A percentile compares a stretch with the other conserved stretches of the same genome.
Evolutionary conservation across 2,888 invertebrate genomes (phyloP).

Genomic region (Salpingus planirostris): DNA sequence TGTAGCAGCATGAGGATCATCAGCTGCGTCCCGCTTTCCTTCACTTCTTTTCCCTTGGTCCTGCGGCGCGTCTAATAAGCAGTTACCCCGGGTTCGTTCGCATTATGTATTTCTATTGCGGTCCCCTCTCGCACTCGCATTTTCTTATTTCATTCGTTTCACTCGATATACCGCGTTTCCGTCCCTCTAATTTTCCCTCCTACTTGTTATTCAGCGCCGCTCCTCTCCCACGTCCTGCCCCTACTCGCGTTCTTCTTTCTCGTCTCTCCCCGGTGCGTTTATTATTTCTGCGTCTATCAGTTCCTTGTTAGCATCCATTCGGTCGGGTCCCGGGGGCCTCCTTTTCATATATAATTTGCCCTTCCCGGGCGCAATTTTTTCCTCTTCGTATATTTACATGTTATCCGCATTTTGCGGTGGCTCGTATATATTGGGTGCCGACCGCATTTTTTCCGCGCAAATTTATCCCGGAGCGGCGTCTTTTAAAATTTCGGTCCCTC

Average conservation of each 20-base stretch:
- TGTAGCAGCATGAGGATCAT: slow-evolving; percentile 18
- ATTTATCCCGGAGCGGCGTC: slow-evolving; percentile 21
- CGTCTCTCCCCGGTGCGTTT: slow-evolving; percentile 24
- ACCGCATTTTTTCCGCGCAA: slow-evolving; percentile 24
- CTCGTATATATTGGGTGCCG: slow-evolving; percentile 17
- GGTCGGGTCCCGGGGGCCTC: slow-evolving; percentile 21
- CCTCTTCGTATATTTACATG: slow-evolving; percentile 32
- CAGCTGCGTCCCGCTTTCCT: no score
- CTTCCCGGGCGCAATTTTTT: slow-evolving; percentile 16
- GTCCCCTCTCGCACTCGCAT: slow-evolving; percentile 15
- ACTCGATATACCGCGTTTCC: slow-evolving; percentile 29
- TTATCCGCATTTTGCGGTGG: slow-evolving; percentile 25
- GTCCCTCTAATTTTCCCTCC: slow-evolving; percentile 29
- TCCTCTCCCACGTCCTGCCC: slow-evolving; percentile 18
- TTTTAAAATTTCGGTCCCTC: slow-evolving; percentile 6
- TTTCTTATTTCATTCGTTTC: slow-evolving; percentile 28
- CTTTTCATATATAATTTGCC: slow-evolving; percentile 32
- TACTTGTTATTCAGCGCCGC: slow-evolving; percentile 35
- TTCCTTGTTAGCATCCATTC: slow-evolving; percentile 36
- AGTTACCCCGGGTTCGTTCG: no score
- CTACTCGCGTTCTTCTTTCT: slow-evolving; percentile 17
- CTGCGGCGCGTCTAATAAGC: no score
- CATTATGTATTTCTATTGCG: slow-evolving; percentile 21
- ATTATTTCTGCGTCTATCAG: slow-evolving; percentile 37
- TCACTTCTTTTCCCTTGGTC: no score